phyloP scores from a whole-genome alignment of 2,113 vertebrate species.

The Thalassarche chlororhynchos region DNA sequence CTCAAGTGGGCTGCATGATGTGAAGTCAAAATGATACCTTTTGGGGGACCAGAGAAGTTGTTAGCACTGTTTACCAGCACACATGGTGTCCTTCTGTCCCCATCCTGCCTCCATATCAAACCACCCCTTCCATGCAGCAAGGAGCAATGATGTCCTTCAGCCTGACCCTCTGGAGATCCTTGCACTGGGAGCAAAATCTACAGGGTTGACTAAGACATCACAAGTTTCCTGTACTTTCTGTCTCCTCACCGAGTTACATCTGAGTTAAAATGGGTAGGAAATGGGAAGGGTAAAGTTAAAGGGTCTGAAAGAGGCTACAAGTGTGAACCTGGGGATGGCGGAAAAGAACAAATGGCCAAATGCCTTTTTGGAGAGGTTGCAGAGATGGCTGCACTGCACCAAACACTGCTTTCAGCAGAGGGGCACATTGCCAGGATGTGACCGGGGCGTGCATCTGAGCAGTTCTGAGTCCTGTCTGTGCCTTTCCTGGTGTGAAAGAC shows the following conservation, averaged over 20 bases:
- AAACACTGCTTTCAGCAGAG: rapidly evolving
- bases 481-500: neutral
- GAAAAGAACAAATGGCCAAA: neutral
- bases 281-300: neutral
- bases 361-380: neutral
- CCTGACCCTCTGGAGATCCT: neutral
- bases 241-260: neutral
- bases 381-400: neutral
- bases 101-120: neutral
- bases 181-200: neutral
- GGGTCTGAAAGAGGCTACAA: neutral
- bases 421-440: neutral
- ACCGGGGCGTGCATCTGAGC: rapidly evolving
- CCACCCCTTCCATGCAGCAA: neutral
- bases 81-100: rapidly evolving
- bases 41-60: neutral
- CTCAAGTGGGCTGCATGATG: neutral
- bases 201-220: neutral
- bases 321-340: rapidly evolving
- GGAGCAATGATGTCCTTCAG: neutral
- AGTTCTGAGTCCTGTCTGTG: neutral
- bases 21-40: neutral
- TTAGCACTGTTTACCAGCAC: neutral
- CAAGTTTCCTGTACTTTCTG: neutral
- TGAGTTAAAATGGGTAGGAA: neutral